phyloP scores from a whole-genome alignment of 2,113 vertebrate genomes.

The Pelecanoides urinatrix region DNA sequence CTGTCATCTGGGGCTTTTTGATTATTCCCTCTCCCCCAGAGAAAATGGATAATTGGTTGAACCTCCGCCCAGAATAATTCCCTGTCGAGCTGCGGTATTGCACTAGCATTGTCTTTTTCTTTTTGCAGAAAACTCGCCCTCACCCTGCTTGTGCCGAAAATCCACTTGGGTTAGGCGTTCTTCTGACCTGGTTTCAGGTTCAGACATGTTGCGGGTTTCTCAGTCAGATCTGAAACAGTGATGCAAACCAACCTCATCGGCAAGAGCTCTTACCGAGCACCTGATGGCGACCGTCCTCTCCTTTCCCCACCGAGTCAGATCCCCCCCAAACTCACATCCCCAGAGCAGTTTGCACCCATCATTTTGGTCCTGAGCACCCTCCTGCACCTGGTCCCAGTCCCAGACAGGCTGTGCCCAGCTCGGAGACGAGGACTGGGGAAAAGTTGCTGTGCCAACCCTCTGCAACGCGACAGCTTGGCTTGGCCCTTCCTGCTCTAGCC shows the following conservation, averaged over 20 bases:
- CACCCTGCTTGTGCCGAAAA: neutral
- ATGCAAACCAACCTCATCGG: neutral
- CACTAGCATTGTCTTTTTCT: neutral
- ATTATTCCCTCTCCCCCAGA: neutral
- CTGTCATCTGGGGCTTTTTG: neutral
- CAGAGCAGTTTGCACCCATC: neutral
- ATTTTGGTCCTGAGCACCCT: neutral
- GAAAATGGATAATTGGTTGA: neutral
- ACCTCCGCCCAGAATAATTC: neutral
- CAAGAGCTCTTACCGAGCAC: neutral
- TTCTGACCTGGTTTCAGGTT: neutral
- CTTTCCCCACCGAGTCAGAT: fast-evolving
- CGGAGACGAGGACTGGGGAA: neutral
- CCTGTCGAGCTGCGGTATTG: neutral
- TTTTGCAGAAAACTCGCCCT: neutral
- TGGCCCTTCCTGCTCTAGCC: neutral
- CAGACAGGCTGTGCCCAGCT: neutral
- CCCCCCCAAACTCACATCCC: neutral
- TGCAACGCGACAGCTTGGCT: neutral
- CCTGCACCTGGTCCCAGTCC: fast-evolving
- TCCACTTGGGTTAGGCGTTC: neutral
- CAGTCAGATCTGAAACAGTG: neutral
- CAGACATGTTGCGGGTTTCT: neutral
- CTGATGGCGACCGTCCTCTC: neutral
- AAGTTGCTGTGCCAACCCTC: neutral